Percentiles rank a stretch among this genome's conserved stretches.
Conservation (phyloP, 2,797 vertebrate genomes). For the Trematomus bernacchii region DNA sequence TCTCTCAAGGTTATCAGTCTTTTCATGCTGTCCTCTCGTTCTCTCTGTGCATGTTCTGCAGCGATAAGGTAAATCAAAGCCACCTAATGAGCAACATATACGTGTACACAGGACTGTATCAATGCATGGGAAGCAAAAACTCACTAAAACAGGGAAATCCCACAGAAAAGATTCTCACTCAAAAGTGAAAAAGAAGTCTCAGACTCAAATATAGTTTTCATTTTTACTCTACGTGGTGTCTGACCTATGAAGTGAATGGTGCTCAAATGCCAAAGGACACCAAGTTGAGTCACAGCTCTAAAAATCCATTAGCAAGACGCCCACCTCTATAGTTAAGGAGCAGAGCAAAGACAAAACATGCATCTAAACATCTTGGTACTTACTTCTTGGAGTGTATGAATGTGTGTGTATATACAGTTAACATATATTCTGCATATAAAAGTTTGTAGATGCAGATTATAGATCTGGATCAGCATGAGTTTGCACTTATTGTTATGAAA, state of each 20-base stretch:
- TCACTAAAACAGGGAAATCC: slow-evolving; percentile 8
- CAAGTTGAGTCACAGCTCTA: slow-evolving; percentile 30
- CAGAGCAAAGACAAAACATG: slow-evolving; percentile 11
- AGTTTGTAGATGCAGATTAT: slow-evolving; percentile 16
- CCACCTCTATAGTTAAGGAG: slow-evolving; percentile 21
- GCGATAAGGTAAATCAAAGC: slow-evolving; percentile 72
- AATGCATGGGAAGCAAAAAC: slow-evolving; percentile 17
- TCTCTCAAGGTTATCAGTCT: slow-evolving; percentile 69
- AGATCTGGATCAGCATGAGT: slow-evolving; percentile 13
- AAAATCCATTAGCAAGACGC: slow-evolving; percentile 44
- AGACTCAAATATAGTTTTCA: slow-evolving; percentile 8
- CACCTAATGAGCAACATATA: slow-evolving; percentile 45
- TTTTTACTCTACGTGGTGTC: slow-evolving; percentile 2
- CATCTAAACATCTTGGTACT: slow-evolving; percentile 33
- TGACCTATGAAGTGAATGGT: slow-evolving; percentile 32
- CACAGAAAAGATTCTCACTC: not conserved
- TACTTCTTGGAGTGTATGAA: not conserved
- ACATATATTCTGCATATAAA: slow-evolving; percentile 25
- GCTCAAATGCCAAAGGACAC: slow-evolving; percentile 32
- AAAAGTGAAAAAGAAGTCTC: not conserved
- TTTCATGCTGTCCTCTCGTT: slow-evolving; percentile 26
- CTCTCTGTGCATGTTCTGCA: slow-evolving; percentile 40
- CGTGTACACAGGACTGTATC: slow-evolving; percentile 14
- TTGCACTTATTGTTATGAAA: slow-evolving; percentile 22
- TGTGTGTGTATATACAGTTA: not conserved